Base-by-base conservation (phyloP, 2,888 invertebrate genomes). In the Zeuzera pyrina region DNA sequence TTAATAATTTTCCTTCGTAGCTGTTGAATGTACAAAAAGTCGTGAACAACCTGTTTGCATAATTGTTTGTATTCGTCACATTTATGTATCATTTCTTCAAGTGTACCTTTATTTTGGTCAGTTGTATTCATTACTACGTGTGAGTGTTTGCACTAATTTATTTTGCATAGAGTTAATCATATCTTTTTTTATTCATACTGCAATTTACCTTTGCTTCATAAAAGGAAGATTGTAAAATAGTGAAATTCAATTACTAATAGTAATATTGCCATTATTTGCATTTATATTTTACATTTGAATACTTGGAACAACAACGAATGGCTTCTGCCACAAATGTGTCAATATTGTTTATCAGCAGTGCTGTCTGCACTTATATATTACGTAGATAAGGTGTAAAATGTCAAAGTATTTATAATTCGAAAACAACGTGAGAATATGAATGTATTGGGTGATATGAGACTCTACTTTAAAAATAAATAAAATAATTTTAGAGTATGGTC, bases 261-360 rank as follows among this genome's bases (percentile, higher is more conserved):
- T 62, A 33, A 62, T 70, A 65, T 77, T 78, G 81, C 81, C 81
- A 81, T 83, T 77, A 67, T 65, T 71, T 79, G 81, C 81, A 83
- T 83, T 83, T 83, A 81, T 69, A 61, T 58, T 68, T 59, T 60
- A 64, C 60, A 63, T 59, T 66, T 62, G 51, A 63, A 58, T 59
- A 69, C 58, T 59, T 40, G 39, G 43, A 39, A 39, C 33, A 39
- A 58, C 60, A 61, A 58, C 60, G 61, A 61, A 59, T 40, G 35
- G 34, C 34, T 28, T 29, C 26, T 30, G 29, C 32, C 30, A 15
- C 36, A 14, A 32, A 23, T 37, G 42, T 44, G 44, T 41, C 42
- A 44, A 44, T 29, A 27, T 31, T 15, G 29, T 31, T 37, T n/a
- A n/a, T n/a, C n/a, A n/a, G n/a, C n/a, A n/a, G n/a, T n/a, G n/a